phyloP scores from a whole-genome alignment of 2,113 vertebrate genomes.

The Accipiter virgatus region DNA sequence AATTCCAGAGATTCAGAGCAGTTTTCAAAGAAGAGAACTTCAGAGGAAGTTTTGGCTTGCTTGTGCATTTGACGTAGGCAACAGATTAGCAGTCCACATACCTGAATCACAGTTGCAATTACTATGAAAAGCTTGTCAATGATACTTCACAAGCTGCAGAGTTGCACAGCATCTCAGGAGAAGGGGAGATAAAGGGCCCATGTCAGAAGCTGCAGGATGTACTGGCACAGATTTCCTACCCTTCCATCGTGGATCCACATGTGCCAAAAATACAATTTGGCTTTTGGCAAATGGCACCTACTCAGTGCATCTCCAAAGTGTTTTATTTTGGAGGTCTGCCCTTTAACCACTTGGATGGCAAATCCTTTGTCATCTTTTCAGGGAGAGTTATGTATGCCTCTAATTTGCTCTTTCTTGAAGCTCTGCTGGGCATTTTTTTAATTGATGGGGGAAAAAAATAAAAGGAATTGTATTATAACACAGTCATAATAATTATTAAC shows the following conservation, averaged over 20 bases:
- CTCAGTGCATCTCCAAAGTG: not conserved
- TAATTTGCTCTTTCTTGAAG: not conserved
- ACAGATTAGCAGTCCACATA: not conserved
- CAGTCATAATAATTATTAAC: not conserved
- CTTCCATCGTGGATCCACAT: accelerated
- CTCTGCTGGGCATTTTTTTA: not conserved
- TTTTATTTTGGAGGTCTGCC: not conserved
- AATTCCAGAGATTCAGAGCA: not conserved
- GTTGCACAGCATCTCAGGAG: not conserved
- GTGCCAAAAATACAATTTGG: not conserved
- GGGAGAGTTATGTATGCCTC: not conserved
- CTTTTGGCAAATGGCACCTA: not conserved
- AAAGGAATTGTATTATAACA: not conserved
- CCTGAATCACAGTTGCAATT: not conserved
- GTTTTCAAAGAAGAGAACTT: not conserved
- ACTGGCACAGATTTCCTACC: not conserved
- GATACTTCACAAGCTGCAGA: not conserved
- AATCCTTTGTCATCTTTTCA: not conserved
- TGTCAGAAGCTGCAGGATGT: not conserved
- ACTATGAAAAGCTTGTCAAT: not conserved
- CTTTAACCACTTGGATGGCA: not conserved
- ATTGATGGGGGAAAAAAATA: not conserved
- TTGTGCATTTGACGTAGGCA: not conserved
- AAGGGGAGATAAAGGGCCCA: not conserved
- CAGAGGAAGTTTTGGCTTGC: not conserved